phyloP scores from a whole-genome alignment of 2,888 invertebrate species.

The Beris morrisii region DNA sequence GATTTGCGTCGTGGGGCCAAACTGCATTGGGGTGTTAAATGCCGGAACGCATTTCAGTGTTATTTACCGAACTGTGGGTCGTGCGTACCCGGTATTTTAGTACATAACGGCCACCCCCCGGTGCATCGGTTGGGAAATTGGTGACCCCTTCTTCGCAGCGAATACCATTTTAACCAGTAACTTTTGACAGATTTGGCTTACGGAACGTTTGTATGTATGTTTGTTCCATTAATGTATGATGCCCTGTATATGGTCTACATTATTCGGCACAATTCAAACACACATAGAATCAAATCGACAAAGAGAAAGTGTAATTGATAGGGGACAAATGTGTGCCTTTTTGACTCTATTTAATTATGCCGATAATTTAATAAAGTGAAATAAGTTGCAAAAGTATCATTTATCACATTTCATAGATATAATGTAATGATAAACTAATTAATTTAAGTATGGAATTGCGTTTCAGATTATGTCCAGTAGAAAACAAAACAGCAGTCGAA shows the following conservation, averaged over 20 bases:
- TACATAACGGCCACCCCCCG: slow-evolving; percentile 10
- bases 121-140: slow-evolving; percentile 9
- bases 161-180: no score
- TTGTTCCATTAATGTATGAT: no score
- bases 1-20: background rate
- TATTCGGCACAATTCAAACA: no score
- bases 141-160: no score
- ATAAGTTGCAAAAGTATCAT: slow-evolving; percentile 5
- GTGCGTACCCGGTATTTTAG: background rate
- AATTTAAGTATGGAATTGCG: no score
- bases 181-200: no score
- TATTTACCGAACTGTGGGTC: slow-evolving; percentile 19
- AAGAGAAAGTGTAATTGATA: slow-evolving; percentile 11
- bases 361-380: slow-evolving; percentile 11
- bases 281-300: background rate
- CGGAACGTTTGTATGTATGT: no score
- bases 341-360: slow-evolving; percentile 19
- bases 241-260: no score
- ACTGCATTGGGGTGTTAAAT: slow-evolving; percentile 27
- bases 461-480: no score
- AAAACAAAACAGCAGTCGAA: no score
- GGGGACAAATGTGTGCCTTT: slow-evolving; percentile 17
- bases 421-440: no score
- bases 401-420: no score
- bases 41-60: slow-evolving; percentile 31